These are phyloP conservation scores for Diachasmimorpha longicaudata DNA, from an alignment of 1,140 invertebrate genomes.

Conservation along the genomic window DNA sequence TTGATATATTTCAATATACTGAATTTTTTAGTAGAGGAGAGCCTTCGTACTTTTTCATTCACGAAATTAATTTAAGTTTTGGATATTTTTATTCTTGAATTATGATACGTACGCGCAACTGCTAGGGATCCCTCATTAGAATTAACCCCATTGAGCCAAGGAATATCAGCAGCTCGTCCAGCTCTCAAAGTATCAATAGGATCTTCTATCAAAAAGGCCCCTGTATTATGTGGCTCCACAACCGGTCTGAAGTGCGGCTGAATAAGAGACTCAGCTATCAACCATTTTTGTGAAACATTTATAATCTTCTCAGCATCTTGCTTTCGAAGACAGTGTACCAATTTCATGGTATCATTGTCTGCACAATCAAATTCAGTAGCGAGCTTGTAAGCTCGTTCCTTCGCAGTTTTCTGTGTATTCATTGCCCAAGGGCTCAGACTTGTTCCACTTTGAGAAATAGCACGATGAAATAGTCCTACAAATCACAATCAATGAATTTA, in stretches of 20 bases:
- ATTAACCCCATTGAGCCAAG: conserved; percentile 72
- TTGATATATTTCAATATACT: no score
- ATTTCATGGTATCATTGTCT: conserved; percentile 54
- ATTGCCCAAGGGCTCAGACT: conserved; percentile 79
- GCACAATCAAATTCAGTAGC: conserved; percentile 68
- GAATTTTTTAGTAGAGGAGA: no score
- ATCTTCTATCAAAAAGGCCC: conserved; percentile 70
- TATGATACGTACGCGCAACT: conserved; percentile 63
- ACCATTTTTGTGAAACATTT: conserved; percentile 30
- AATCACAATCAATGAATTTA: neutral
- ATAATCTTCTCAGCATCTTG: conserved; percentile 68
- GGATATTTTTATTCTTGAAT: neutral
- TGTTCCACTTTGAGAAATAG: conserved; percentile 80
- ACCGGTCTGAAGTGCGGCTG: conserved; percentile 72
- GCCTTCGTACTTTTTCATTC: no score
- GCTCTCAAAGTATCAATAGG: conserved; percentile 60
- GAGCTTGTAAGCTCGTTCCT: conserved; percentile 69
- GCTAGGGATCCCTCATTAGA: conserved; percentile 72
- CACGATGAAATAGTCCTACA: conserved; percentile 74
- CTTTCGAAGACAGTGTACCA: conserved; percentile 68
- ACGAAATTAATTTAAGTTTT: neutral
- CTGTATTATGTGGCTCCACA: conserved; percentile 68
- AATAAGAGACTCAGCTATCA: neutral
- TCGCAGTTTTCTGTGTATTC: conserved; percentile 67
- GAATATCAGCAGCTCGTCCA: conserved; percentile 65